Evolutionary conservation across 2,113 vertebrate species (phyloP).

Genomic region (Gymnobelideus leadbeateri): DNA sequence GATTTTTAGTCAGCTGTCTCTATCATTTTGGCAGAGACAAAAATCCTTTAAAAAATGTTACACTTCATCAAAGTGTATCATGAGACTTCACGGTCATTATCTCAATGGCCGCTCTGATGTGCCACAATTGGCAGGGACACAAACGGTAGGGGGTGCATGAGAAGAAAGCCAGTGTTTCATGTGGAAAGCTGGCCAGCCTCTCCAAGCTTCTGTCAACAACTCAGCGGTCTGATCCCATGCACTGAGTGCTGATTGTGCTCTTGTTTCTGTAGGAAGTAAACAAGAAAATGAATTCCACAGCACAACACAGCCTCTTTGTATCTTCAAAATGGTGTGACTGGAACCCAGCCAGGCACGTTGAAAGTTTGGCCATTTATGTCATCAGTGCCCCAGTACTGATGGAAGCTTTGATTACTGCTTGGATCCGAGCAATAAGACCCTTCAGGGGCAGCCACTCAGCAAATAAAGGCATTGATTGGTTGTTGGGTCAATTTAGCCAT

Average conservation of each 20-base stretch:
- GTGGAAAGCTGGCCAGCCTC: conserved; percentile 87
- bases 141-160: conserved; percentile 88
- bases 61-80: conserved; percentile 92
- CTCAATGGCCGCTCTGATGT: conserved; percentile 91
- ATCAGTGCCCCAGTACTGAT: conserved; percentile 85
- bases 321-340: conserved; percentile 90
- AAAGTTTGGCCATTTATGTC: conserved; percentile 90
- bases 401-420: conserved; percentile 88
- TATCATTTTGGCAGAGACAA: conserved; percentile 89
- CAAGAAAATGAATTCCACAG: conserved; percentile 93
- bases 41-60: conserved; percentile 91
- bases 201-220: conserved; percentile 92
- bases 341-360: conserved; percentile 83
- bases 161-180: conserved; percentile 90
- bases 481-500: conserved; percentile 90
- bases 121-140: conserved; percentile 89
- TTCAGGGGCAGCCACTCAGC: conserved; percentile 88
- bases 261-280: conserved; percentile 94
- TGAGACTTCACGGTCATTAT: conserved; percentile 92
- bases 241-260: conserved; percentile 91
- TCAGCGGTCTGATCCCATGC: conserved; percentile 87
- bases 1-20: conserved; percentile 90
- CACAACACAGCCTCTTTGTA: conserved; percentile 91
- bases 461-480: conserved; percentile 91
- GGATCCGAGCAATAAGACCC: conserved; percentile 84